A percentile compares a stretch with the other conserved stretches of the same genome.
These are phyloP conservation scores for Proterorhinus semilunaris DNA, from an alignment of 2,113 vertebrate species.

Conservation along the genomic window DNA sequence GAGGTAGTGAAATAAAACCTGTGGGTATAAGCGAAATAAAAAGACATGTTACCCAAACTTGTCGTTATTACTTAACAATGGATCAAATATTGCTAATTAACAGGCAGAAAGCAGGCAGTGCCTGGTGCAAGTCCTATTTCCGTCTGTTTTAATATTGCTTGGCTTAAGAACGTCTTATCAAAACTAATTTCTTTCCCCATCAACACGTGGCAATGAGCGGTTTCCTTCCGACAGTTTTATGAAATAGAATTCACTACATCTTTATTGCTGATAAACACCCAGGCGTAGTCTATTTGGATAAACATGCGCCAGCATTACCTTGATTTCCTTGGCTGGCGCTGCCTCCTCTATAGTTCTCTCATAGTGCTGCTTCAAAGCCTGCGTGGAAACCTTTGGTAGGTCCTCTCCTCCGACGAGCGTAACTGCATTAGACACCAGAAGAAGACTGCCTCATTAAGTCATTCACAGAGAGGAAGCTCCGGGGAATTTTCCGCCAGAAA, in stretches of 20 bases:
- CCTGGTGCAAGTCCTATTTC: constrained; percentile 11
- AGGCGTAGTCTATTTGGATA: constrained; percentile 33
- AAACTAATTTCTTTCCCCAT: constrained; percentile 40
- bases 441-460: constrained; percentile 66
- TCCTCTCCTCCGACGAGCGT: constrained; percentile 82
- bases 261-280: constrained; percentile 7
- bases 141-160: constrained; percentile 7
- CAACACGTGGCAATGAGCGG: constrained; percentile 11
- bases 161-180: constrained; percentile 26
- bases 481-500: constrained; percentile 54
- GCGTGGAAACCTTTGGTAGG: constrained; percentile 85
- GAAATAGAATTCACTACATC: constrained; percentile 31
- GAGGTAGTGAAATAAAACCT: too few relatives aligned
- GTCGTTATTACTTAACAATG: background rate
- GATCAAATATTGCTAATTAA: background rate
- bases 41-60: background rate
- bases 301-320: constrained; percentile 79
- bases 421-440: constrained; percentile 73
- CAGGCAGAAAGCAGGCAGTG: background rate
- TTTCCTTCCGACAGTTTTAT: constrained; percentile 44
- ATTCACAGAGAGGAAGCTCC: constrained; percentile 54
- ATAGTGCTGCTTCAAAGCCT: constrained; percentile 91
- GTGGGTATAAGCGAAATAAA: too few relatives aligned
- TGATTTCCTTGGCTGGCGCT: constrained; percentile 83
- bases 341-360: constrained; percentile 83